Percentiles rank a stretch among this genome's conserved stretches.
Evolutionary conservation across 37 sponge, comb jelly and placozoan genomes (phyloP).

Genomic region (Chondrosia reniformis): DNA sequence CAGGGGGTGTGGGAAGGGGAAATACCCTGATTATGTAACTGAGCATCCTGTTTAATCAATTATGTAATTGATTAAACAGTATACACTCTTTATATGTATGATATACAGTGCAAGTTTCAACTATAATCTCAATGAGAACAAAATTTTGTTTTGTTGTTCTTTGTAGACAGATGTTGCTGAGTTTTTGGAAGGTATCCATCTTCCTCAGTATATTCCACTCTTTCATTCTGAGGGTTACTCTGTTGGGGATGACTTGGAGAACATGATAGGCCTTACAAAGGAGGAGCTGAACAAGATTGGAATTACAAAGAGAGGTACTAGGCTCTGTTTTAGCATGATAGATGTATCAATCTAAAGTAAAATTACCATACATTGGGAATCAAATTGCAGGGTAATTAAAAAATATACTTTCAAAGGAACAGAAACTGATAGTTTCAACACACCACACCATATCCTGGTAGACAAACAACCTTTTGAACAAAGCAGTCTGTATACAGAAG

Average conservation of each 20-base stretch:
- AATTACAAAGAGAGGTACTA: constrained; percentile 51
- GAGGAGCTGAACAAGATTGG: constrained; percentile 57
- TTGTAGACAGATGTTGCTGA: neutral
- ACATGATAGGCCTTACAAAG: constrained; percentile 36
- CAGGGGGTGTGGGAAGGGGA: too few relatives aligned
- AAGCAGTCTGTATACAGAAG: too few relatives aligned
- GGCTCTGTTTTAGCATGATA: neutral
- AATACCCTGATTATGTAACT: neutral
- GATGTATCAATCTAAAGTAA: too few relatives aligned
- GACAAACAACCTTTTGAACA: too few relatives aligned
- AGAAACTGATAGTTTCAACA: too few relatives aligned
- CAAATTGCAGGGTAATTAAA: too few relatives aligned
- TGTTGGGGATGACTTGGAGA: constrained; percentile 42
- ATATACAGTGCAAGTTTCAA: neutral
- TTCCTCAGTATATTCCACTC: constrained; percentile 20
- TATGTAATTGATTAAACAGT: neutral
- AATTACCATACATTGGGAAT: too few relatives aligned
- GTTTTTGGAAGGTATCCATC: neutral
- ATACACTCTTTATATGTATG: neutral
- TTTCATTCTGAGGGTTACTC: constrained; percentile 57
- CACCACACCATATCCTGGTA: too few relatives aligned
- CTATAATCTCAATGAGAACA: too few relatives aligned
- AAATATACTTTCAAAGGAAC: too few relatives aligned
- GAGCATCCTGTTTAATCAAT: neutral
- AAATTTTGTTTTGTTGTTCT: too few relatives aligned